Evolutionary conservation across 1,140 invertebrate species (phyloP).

Genomic region (Drosophila pruinosa): DNA sequence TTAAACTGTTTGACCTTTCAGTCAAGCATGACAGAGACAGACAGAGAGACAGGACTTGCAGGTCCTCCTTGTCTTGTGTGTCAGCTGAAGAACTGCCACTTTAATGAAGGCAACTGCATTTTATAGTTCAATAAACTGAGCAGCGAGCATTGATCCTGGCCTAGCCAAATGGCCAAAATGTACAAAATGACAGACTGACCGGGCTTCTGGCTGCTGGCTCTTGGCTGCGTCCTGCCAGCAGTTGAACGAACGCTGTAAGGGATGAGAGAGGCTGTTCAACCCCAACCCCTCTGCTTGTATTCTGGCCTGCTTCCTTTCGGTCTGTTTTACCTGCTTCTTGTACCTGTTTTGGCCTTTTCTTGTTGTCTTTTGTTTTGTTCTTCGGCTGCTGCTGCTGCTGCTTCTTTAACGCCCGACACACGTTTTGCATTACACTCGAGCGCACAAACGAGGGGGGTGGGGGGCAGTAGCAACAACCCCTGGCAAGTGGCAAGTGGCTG

Average conservation of each 20-base stretch:
- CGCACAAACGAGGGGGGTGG: conserved; percentile 19
- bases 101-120: conserved; percentile 20
- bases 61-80: background rate
- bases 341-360: background rate
- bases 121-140: conserved; percentile 72
- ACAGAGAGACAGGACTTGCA: background rate
- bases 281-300: background rate
- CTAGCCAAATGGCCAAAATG: conserved; percentile 34
- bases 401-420: conserved; percentile 47
- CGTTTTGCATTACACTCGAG: conserved; percentile 67
- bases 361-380: conserved; percentile 17
- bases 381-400: no score
- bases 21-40: background rate
- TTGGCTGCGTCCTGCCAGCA: no score
- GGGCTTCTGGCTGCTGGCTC: no score
- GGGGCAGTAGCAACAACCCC: conserved; percentile 21
- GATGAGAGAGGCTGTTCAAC: conserved; percentile 5
- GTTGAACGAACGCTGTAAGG: conserved; percentile 46
- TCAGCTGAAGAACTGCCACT: conserved; percentile 35
- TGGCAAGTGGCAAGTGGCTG: conserved; percentile 41
- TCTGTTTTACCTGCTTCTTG: background rate
- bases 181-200: background rate
- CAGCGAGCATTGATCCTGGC: conserved; percentile 63
- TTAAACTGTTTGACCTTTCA: background rate
- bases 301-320: background rate